Evolutionary conservation across 2,888 invertebrate species (phyloP).

Genomic region (Nomada flava): DNA sequence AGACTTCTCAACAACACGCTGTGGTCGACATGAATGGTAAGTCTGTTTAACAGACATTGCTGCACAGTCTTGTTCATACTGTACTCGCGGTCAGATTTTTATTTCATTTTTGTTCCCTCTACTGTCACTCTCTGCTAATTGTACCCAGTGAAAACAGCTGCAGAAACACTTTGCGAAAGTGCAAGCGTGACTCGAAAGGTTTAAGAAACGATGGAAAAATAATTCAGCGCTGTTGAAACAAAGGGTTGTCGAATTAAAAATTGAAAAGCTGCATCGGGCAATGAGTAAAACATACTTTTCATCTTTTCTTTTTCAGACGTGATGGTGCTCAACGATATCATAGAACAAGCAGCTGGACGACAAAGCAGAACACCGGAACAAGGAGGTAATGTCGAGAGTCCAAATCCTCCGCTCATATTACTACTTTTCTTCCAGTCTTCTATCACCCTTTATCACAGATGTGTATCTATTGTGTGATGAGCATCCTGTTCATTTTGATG

Average conservation of each 20-base stretch:
- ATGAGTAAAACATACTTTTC: background rate
- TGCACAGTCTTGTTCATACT: too few relatives aligned
- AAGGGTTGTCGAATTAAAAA: background rate
- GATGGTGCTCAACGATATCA: slow-evolving; percentile 98
- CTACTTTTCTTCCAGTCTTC: slow-evolving; percentile 46
- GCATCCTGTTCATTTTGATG: slow-evolving; percentile 66
- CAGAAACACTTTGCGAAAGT: too few relatives aligned
- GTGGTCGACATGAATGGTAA: slow-evolving; percentile 97
- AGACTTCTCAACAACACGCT: slow-evolving; percentile 93
- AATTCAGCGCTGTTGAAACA: too few relatives aligned
- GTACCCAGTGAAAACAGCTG: too few relatives aligned
- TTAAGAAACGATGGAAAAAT: too few relatives aligned
- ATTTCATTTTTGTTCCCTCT: too few relatives aligned
- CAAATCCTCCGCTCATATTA: slow-evolving; percentile 20
- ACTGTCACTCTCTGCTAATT: too few relatives aligned
- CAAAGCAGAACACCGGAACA: slow-evolving; percentile 94
- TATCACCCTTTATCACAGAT: slow-evolving; percentile 63
- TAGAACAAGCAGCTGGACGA: slow-evolving; percentile 96
- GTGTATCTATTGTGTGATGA: slow-evolving; percentile 70
- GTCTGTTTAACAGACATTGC: background rate
- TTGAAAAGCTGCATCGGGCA: background rate
- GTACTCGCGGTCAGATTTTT: too few relatives aligned
- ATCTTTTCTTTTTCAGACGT: slow-evolving; percentile 89
- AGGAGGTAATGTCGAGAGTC: slow-evolving; percentile 88
- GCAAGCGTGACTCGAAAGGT: too few relatives aligned